A percentile compares a stretch with the other conserved stretches of the same genome.
Conservation (phyloP, 2,113 vertebrate genomes). For the Protobothrops flavoviridis region DNA sequence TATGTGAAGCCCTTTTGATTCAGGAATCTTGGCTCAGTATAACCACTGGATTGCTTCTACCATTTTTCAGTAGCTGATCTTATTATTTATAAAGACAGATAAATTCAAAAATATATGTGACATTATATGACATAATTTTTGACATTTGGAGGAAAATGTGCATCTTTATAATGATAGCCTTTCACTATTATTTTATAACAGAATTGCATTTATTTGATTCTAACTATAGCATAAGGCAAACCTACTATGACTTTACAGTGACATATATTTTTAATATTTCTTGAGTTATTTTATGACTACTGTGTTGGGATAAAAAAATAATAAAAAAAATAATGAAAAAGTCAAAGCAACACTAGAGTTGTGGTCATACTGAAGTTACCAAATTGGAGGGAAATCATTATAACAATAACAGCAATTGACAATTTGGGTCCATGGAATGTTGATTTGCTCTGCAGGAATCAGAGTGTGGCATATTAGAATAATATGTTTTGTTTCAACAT, state of each 20-base stretch:
- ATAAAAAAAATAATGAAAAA: not conserved
- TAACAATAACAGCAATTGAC: not conserved
- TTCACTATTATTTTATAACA: not conserved
- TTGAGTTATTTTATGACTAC: not conserved
- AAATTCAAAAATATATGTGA: not conserved
- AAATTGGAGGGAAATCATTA: not conserved
- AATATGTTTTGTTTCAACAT: slow-evolving; percentile 2
- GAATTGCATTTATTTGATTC: not conserved
- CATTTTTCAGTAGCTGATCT: not conserved
- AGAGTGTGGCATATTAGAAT: slow-evolving; percentile 6
- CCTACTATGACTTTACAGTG: not conserved
- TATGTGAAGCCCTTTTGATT: not conserved
- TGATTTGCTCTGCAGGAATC: not conserved
- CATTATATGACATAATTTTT: not conserved
- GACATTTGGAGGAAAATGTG: not conserved
- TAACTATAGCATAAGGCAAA: not conserved
- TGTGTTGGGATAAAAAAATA: not conserved
- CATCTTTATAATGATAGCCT: not conserved
- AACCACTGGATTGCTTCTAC: not conserved
- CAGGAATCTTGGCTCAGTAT: not conserved
- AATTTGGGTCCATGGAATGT: not conserved
- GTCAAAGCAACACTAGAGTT: not conserved
- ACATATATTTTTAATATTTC: not conserved
- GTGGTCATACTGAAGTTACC: not conserved
- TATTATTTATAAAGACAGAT: not conserved